phyloP scores from a whole-genome alignment of 2,113 vertebrate genomes.

The Corythaixoides concolor region DNA sequence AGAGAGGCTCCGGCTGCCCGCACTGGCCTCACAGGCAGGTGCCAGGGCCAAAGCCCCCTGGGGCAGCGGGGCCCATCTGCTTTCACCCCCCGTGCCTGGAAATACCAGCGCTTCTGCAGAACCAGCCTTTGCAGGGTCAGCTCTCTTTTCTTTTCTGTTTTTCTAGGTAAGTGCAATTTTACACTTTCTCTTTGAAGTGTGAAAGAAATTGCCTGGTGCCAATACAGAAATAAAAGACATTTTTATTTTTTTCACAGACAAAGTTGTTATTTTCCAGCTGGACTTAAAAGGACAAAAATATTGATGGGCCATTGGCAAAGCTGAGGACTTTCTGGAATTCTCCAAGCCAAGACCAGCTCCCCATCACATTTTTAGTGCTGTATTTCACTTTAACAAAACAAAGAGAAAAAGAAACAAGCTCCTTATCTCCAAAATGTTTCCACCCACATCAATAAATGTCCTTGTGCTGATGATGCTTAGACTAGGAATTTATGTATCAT shows the following conservation, averaged over 20 bases:
- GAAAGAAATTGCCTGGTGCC: background rate
- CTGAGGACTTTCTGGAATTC: background rate
- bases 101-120: background rate
- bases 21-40: rapidly evolving
- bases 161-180: background rate
- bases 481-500: conserved; percentile 16
- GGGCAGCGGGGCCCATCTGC: rapidly evolving
- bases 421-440: background rate
- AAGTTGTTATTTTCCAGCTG: background rate
- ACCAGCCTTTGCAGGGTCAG: rapidly evolving
- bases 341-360: rapidly evolving
- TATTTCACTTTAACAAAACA: background rate
- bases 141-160: background rate
- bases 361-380: background rate
- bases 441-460: background rate
- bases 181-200: background rate
- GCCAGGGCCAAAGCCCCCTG: rapidly evolving
- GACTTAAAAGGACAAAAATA: background rate
- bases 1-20: background rate
- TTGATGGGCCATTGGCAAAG: background rate
- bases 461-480: conserved; percentile 3
- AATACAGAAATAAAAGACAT: background rate
- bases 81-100: rapidly evolving
- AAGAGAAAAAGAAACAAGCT: background rate
- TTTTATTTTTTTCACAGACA: background rate